These are phyloP conservation scores for Archilochus colubris DNA, from an alignment of 2,113 vertebrate species.

Conservation along the genomic window DNA sequence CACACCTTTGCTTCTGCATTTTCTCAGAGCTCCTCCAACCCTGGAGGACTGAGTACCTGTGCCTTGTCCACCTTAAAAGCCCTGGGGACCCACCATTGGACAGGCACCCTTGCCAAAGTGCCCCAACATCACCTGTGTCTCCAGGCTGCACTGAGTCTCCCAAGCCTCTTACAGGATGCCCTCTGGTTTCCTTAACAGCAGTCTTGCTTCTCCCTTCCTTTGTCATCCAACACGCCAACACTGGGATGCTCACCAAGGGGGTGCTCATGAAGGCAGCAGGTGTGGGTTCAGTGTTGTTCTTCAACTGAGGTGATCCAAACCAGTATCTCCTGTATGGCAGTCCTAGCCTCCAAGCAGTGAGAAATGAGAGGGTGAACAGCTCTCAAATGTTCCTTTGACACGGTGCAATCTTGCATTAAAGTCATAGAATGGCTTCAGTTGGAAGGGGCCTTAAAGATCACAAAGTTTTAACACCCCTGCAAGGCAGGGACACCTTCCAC, in stretches of 20 bases:
- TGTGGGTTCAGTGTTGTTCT: neutral
- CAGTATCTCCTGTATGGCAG: neutral
- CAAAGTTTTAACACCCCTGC: too few species aligned
- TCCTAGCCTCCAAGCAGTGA: neutral
- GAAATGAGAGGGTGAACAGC: neutral
- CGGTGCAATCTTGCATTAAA: neutral
- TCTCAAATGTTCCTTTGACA: neutral
- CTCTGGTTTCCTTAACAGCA: neutral
- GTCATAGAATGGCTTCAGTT: too few species aligned
- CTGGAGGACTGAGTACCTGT: fast-evolving
- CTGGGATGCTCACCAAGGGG: neutral
- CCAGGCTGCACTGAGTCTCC: neutral
- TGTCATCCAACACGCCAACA: fast-evolving
- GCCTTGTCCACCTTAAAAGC: neutral
- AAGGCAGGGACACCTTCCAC: too few species aligned
- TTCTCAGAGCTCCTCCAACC: neutral
- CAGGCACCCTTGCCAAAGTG: fast-evolving
- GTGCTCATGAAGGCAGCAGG: neutral
- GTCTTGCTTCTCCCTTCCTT: neutral
- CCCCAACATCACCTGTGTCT: neutral
- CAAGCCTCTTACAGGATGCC: neutral
- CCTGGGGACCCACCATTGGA: neutral
- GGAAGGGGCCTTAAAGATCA: too few species aligned
- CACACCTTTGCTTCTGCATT: neutral
- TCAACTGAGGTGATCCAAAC: neutral